phyloP scores from a whole-genome alignment of 2,888 invertebrate species.

The Lasioglossum malachurum region DNA sequence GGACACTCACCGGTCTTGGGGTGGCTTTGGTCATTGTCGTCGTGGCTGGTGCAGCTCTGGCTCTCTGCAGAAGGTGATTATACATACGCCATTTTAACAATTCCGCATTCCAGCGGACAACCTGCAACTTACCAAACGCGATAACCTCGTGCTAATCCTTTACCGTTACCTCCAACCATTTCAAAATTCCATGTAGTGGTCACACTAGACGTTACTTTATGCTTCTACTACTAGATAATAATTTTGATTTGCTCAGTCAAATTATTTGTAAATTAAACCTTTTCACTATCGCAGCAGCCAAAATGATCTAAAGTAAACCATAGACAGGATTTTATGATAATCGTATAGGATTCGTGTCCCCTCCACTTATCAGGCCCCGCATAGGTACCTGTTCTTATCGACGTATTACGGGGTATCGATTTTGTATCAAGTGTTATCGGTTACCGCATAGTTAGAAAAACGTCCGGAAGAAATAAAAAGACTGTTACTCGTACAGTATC shows the following conservation, averaged over 20 bases:
- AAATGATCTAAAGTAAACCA: background rate
- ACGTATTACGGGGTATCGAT: too few relatives aligned
- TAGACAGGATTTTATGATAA: too few relatives aligned
- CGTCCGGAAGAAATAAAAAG: background rate
- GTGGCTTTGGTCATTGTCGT: constrained; percentile 77
- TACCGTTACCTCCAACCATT: background rate
- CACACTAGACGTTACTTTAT: background rate
- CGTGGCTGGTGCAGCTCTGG: constrained; percentile 76
- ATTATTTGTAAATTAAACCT: background rate
- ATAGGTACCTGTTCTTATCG: too few relatives aligned
- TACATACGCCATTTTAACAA: constrained; percentile 38
- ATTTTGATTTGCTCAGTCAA: background rate
- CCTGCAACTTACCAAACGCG: background rate
- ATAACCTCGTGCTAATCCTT: background rate
- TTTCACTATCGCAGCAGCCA: background rate
- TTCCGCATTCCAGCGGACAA: constrained; percentile 10
- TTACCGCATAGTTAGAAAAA: too few relatives aligned
- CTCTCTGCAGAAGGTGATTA: constrained; percentile 79
- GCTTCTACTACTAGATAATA: background rate
- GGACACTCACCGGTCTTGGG: constrained; percentile 79
- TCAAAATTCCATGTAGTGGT: background rate
- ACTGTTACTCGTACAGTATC: background rate
- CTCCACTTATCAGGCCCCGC: too few relatives aligned
- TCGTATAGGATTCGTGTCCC: too few relatives aligned
- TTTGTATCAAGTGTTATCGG: too few relatives aligned